Conservation (phyloP, 2,113 vertebrate species). For the Nanger granti region DNA sequence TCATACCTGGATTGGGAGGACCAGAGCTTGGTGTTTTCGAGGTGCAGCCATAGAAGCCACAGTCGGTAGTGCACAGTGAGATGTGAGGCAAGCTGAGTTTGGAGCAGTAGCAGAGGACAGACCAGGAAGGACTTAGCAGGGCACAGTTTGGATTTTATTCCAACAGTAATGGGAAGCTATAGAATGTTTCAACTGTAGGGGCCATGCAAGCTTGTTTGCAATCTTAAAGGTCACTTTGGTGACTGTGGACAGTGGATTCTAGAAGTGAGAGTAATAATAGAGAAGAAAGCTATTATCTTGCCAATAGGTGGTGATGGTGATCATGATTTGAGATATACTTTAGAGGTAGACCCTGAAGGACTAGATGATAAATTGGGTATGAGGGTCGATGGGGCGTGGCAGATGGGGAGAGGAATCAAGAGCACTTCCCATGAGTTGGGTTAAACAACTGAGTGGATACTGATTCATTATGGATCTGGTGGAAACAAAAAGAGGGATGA, state of each 20-base stretch:
- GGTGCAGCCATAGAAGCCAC: neutral
- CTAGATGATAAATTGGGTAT: neutral
- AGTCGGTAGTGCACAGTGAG: neutral
- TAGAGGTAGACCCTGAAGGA: neutral
- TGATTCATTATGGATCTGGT: neutral
- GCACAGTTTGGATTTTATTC: neutral
- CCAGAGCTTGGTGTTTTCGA: neutral
- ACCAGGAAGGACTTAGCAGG: neutral
- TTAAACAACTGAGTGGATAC: neutral
- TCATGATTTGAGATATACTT: neutral
- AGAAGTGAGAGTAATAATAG: neutral
- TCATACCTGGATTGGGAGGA: neutral
- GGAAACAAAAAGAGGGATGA: neutral
- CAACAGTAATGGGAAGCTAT: neutral
- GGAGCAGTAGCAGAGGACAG: neutral
- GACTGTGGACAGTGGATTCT: neutral
- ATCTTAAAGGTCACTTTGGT: neutral
- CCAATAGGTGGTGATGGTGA: neutral
- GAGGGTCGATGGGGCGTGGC: accelerated
- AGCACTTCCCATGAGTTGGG: neutral
- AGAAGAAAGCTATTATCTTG: neutral
- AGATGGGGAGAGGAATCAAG: neutral
- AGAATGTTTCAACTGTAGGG: neutral
- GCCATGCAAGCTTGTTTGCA: neutral
- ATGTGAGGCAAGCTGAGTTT: neutral